Evolutionary conservation across 2,888 invertebrate species (phyloP), one percentile per base, ranked within the genome.

Genomic region (Blastobasis adustella): DNA sequence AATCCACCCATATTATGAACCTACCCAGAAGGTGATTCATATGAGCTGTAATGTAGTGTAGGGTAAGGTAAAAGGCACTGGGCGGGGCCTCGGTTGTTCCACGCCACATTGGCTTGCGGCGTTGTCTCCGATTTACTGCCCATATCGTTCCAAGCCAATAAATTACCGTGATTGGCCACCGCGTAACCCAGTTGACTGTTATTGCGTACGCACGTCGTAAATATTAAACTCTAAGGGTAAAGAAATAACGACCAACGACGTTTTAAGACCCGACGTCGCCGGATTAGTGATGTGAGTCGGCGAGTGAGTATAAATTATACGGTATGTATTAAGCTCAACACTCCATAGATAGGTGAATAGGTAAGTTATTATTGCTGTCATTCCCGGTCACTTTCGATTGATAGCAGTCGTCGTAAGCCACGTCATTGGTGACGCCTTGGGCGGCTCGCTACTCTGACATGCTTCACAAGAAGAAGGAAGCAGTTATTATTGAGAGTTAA

Each of bases 71-170:
- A 61, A 59, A 60, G 60, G 58, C 52, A 61, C 52, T 37, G 50
- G 36, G 50, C 51, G 51, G 54, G 55, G 54, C 49, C 23, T 40
- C 41, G 46, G 45, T 47, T 47, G 45, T 46, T 44, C 51, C 45
- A 36, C 40, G 47, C 7, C 43, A 43, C 5, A 59, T 55, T 53
- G 52, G 57, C 55, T 57, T 54, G 52, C 56, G 51, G 55, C 47
- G 23, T 51, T n/a, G 10, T 23, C 53, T 10, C 53, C 59, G 58
- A 67, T 67, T 73, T 69, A 71, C 68, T 66, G 64, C 62, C 64
- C 67, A 67, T 74, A 73, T 72, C 69, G 67, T 62, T 73, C 67
- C 69, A 75, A 71, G 67, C 66, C 63, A 68, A 77, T 80, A 78
- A 77, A 76, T 77, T 69, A 73, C 68, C 64, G 67, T 67, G 73